Conservation (phyloP, 2,888 invertebrate species). For the Protophormia terraenovae region DNA sequence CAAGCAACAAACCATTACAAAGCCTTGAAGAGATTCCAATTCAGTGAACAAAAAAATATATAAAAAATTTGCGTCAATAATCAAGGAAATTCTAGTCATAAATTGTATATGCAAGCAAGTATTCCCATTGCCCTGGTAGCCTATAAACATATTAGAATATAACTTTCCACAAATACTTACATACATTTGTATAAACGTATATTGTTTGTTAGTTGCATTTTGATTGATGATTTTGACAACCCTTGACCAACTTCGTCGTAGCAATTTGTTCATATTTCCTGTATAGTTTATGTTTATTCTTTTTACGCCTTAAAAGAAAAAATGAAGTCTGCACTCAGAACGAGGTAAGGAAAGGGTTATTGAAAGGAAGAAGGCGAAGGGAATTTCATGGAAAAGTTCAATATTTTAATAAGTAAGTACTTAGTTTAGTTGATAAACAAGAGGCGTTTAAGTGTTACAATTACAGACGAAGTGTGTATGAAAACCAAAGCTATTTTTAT, state of each 20-base stretch:
- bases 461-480: neutral
- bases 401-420: slow-evolving; percentile 20
- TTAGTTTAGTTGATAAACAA: neutral
- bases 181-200: too few relatives aligned
- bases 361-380: too few relatives aligned
- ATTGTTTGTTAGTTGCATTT: neutral
- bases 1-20: too few relatives aligned
- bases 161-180: too few relatives aligned
- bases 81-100: too few relatives aligned
- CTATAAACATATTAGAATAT: neutral
- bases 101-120: too few relatives aligned
- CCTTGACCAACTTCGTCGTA: neutral
- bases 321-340: too few relatives aligned
- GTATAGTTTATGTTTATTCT: neutral
- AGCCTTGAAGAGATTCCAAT: too few relatives aligned
- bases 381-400: slow-evolving; percentile 3
- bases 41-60: too few relatives aligned
- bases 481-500: neutral
- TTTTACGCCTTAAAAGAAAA: neutral
- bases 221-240: neutral
- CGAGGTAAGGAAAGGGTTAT: too few relatives aligned
- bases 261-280: neutral
- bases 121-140: neutral
- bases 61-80: too few relatives aligned
- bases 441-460: neutral